These are phyloP conservation scores for zebrafish (Danio rerio) DNA, from an alignment of 2,113 vertebrate genomes.

Conservation along the genomic window DNA sequence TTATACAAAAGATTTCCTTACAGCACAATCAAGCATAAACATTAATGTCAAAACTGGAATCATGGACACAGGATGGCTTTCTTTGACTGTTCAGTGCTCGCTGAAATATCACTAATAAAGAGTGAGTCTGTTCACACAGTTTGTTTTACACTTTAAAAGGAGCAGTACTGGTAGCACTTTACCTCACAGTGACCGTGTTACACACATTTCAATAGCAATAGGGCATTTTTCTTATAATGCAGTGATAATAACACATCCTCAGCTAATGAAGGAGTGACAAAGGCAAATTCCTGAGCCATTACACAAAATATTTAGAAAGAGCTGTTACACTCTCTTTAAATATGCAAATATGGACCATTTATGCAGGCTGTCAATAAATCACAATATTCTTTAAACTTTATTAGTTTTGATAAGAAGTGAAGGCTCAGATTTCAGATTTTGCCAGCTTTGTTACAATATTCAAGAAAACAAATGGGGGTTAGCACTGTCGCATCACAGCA, in stretches of 20 bases:
- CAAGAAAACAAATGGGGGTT: too few relatives aligned
- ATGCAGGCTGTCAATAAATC: background rate
- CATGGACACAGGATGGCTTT: background rate
- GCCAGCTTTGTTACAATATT: too few relatives aligned
- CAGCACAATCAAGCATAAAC: constrained; percentile 43
- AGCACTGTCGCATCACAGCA: too few relatives aligned
- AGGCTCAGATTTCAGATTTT: too few relatives aligned
- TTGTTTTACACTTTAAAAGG: constrained; percentile 1
- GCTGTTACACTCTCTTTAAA: background rate
- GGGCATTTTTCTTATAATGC: background rate
- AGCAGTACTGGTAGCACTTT: background rate
- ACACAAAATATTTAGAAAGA: background rate
- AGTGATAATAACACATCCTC: background rate
- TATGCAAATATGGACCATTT: background rate
- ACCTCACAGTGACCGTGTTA: constrained; percentile 21
- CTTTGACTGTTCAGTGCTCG: background rate
- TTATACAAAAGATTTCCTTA: constrained; percentile 19
- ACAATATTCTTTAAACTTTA: too few relatives aligned
- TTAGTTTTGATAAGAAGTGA: too few relatives aligned
- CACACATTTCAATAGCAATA: background rate
- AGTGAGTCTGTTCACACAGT: background rate
- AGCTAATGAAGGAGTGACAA: background rate
- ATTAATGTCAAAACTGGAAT: constrained; percentile 15
- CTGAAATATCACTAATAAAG: constrained; percentile 1
- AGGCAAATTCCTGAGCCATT: background rate